Evolutionary conservation across 2,797 vertebrate genomes (phyloP).

Genomic region (Oreortyx pictus): DNA sequence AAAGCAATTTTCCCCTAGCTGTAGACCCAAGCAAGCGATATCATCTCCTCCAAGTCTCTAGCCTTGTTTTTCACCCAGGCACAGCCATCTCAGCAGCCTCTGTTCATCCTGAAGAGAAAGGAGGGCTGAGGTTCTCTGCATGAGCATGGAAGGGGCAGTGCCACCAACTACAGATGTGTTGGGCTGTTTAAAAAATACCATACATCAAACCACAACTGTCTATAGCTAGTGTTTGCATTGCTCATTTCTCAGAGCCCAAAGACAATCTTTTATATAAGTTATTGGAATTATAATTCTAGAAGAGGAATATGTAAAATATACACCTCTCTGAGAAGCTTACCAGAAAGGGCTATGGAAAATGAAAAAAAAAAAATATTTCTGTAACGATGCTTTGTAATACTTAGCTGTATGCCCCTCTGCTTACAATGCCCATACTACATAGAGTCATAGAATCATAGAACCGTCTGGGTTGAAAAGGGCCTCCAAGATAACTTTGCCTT

Average conservation of each 20-base stretch:
- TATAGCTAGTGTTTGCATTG: neutral
- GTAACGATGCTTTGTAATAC: neutral
- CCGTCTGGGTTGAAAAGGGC: too few relatives aligned
- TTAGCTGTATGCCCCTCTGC: neutral
- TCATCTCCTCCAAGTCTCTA: neutral
- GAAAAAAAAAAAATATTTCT: neutral
- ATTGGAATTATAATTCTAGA: neutral
- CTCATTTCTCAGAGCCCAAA: neutral
- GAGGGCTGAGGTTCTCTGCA: neutral
- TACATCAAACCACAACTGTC: neutral
- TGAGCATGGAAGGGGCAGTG: neutral
- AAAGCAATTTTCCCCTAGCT: neutral
- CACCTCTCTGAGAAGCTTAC: neutral
- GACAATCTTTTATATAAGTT: neutral
- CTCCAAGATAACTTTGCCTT: too few relatives aligned
- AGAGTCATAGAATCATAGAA: too few relatives aligned
- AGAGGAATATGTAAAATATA: neutral
- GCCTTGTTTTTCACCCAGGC: neutral
- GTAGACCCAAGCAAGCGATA: neutral
- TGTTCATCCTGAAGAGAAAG: neutral
- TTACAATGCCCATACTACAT: accelerated
- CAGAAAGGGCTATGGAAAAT: neutral
- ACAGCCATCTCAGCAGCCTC: neutral
- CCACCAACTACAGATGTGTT: neutral
- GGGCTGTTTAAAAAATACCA: neutral